A percentile compares a stretch with the other conserved stretches of the same genome.
Evolutionary conservation across 2,888 invertebrate species (phyloP).

Genomic region (Conops quadrifasciatus): DNA sequence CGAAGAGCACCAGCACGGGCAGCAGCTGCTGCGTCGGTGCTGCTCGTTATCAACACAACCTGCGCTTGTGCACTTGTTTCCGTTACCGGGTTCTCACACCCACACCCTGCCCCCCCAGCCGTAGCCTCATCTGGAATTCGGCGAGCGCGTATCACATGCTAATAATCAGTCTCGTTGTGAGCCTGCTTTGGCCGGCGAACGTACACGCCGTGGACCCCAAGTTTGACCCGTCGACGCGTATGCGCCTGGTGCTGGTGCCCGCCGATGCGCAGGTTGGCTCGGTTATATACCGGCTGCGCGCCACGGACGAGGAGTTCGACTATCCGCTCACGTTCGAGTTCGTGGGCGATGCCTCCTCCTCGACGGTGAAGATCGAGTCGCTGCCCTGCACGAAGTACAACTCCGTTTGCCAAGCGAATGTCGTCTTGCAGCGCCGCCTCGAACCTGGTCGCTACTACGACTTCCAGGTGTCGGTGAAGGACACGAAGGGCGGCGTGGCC

Average conservation of each 20-base stretch:
- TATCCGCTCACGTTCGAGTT: conserved; percentile 86
- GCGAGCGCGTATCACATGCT: conserved; percentile 55
- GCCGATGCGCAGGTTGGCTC: conserved; percentile 84
- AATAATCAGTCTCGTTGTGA: conserved; percentile 61
- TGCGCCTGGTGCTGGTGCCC: conserved; percentile 83
- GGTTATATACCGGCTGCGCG: conserved; percentile 86
- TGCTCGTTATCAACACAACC: too few relatives aligned
- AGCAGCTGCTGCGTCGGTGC: conserved; percentile 30
- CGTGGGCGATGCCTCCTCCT: conserved; percentile 77
- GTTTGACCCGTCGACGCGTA: conserved; percentile 84
- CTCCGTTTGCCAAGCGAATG: conserved; percentile 89
- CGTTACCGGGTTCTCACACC: too few relatives aligned
- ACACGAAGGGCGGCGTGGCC: conserved; percentile 80
- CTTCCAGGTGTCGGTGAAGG: conserved; percentile 77
- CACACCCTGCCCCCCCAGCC: too few relatives aligned
- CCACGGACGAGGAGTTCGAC: conserved; percentile 87
- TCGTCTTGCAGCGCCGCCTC: conserved; percentile 78
- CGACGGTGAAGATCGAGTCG: conserved; percentile 80
- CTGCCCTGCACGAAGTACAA: conserved; percentile 87
- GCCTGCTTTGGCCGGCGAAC: conserved; percentile 55
- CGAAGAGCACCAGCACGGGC: conserved; percentile 34
- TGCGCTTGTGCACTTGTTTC: too few relatives aligned
- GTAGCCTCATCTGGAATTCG: neutral
- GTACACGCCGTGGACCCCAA: conserved; percentile 74
- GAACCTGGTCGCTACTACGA: conserved; percentile 86